Conservation (phyloP, 2,113 vertebrate genomes). For the Spermophilus dauricus region DNA sequence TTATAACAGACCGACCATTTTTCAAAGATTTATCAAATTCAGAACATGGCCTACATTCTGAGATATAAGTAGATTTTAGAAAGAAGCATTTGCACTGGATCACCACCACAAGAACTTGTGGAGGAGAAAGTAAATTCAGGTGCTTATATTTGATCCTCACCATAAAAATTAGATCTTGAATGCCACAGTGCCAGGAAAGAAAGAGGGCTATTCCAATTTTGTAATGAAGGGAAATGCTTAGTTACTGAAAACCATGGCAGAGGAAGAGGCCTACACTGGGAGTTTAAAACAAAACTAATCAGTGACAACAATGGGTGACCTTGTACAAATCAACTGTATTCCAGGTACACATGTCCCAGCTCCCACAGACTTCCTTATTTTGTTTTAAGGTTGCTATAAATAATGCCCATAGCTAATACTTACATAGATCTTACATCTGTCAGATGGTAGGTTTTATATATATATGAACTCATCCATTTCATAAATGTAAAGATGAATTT, state of each 20-base stretch:
- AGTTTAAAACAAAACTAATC: no score
- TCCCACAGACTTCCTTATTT: no score
- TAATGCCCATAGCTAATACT: background rate
- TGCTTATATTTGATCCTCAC: background rate
- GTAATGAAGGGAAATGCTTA: constrained; percentile 28
- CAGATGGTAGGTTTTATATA: no score
- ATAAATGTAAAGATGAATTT: no score
- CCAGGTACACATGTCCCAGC: no score
- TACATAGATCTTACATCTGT: background rate
- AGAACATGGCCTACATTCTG: background rate
- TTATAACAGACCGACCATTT: background rate
- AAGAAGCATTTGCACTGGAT: background rate
- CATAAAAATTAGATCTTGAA: constrained; percentile 38
- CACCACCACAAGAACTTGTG: background rate
- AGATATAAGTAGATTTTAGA: background rate
- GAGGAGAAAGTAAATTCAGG: background rate
- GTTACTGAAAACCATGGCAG: no score
- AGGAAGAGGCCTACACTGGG: no score
- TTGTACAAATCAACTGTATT: no score
- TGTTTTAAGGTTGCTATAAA: no score
- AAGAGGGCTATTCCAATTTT: background rate
- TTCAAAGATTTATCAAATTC: background rate
- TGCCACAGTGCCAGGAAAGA: constrained; percentile 24
- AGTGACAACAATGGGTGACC: no score
- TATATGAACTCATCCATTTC: no score